phyloP scores from a whole-genome alignment of 2,113 vertebrate species.

The Sterrhoptilus dennistouni region DNA sequence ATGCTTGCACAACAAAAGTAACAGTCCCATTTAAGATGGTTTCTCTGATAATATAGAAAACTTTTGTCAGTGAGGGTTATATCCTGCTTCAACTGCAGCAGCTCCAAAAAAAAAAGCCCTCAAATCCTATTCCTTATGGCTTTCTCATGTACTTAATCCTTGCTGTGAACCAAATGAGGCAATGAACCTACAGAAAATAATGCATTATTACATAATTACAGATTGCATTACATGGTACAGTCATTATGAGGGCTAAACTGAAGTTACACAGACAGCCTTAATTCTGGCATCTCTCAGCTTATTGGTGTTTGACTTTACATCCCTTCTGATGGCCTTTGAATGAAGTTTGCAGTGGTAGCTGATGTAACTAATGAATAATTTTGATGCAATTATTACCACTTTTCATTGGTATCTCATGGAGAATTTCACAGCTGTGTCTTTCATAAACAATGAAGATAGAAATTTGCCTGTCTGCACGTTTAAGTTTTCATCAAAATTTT shows the following conservation, averaged over 20 bases:
- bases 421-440: neutral
- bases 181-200: slow-evolving; percentile 25
- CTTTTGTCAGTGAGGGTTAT: neutral
- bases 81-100: neutral
- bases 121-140: neutral
- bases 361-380: neutral
- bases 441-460: neutral
- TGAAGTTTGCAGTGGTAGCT: neutral
- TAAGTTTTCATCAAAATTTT: neutral
- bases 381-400: neutral
- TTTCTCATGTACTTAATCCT: neutral
- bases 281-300: neutral
- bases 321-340: neutral
- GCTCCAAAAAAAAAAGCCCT: neutral
- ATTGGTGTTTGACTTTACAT: neutral
- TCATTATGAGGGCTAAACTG: neutral
- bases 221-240: neutral
- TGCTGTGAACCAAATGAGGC: neutral
- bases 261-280: neutral
- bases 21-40: rapidly evolving
- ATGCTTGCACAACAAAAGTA: neutral
- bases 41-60: neutral
- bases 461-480: neutral
- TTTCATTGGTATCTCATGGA: neutral
- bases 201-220: neutral